phyloP scores from a whole-genome alignment of 2,113 vertebrate genomes.

The Trichechus manatus region DNA sequence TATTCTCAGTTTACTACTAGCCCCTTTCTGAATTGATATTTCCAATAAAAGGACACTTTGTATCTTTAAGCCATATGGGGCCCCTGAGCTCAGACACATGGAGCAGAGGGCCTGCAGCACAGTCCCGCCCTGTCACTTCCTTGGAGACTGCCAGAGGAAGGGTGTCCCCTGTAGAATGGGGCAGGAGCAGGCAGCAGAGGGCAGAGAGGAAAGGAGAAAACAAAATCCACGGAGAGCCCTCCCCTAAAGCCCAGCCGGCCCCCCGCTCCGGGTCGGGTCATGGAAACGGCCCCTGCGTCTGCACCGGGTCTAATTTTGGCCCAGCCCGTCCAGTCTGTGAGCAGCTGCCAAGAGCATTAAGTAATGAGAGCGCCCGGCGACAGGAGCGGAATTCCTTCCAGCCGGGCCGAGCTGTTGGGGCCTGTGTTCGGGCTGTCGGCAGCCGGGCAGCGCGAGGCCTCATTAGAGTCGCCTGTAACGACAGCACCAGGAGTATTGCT shows the following conservation, averaged over 20 bases:
- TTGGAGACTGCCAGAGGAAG: accelerated
- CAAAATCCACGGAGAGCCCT: background rate
- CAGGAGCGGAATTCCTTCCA: conserved; percentile 75
- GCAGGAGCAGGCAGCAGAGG: background rate
- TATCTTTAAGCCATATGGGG: conserved; percentile 62
- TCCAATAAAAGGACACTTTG: conserved; percentile 86
- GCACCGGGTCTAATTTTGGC: conserved; percentile 71
- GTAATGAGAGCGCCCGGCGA: conserved; percentile 72
- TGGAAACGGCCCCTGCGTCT: conserved; percentile 66
- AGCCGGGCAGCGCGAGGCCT: conserved; percentile 20
- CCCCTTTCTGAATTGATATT: conserved; percentile 81
- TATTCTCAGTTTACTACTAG: conserved; percentile 88
- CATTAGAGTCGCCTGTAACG: background rate
- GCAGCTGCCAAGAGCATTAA: conserved; percentile 78
- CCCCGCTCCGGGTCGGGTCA: background rate
- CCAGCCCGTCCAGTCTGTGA: conserved; percentile 38
- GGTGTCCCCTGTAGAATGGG: background rate
- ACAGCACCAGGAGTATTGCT: background rate
- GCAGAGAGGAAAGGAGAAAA: background rate
- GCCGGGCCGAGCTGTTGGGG: conserved; percentile 47
- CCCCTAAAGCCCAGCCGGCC: background rate
- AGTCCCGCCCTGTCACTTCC: background rate
- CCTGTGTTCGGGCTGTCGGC: conserved; percentile 72
- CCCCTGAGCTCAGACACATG: background rate
- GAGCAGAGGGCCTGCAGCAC: background rate